These are phyloP conservation scores for Turdus rufiventris DNA, from an alignment of 2,113 vertebrate species.

Conservation along the genomic window DNA sequence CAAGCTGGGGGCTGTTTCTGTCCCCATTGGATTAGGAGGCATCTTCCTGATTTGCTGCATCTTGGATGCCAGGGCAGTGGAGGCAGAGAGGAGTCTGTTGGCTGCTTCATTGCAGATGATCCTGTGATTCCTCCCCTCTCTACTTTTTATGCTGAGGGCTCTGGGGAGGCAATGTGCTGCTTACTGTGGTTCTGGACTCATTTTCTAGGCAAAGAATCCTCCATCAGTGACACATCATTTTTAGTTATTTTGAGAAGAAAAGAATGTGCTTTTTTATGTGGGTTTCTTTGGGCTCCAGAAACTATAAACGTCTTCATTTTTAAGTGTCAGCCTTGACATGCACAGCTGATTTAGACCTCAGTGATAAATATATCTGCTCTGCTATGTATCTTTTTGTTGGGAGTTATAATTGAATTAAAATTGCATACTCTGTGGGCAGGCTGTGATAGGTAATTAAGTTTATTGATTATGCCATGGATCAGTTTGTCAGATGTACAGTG, in stretches of 20 bases:
- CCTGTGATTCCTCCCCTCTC: neutral
- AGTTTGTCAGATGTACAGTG: conserved; percentile 18
- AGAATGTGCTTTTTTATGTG: conserved; percentile 25
- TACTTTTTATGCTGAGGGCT: neutral
- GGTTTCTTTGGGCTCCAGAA: conserved; percentile 37
- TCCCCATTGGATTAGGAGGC: neutral
- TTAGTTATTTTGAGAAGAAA: conserved; percentile 35
- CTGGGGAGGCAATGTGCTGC: neutral
- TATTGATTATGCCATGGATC: conserved; percentile 62
- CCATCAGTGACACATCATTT: conserved; percentile 5
- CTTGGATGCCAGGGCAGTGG: neutral
- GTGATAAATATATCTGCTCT: conserved; percentile 55
- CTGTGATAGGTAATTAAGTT: conserved; percentile 67
- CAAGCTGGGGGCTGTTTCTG: neutral
- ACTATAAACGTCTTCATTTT: conserved; percentile 59
- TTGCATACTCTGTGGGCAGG: conserved; percentile 44
- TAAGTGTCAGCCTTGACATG: conserved; percentile 56
- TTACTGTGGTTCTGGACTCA: neutral
- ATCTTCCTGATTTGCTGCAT: neutral
- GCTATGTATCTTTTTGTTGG: conserved; percentile 31
- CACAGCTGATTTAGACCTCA: conserved; percentile 51
- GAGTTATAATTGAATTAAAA: conserved; percentile 68
- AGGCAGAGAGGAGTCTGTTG: neutral
- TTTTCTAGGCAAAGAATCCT: conserved; percentile 28
- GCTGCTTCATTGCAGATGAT: neutral